These are phyloP conservation scores for Crossocerus cetratus DNA, from an alignment of 2,888 invertebrate genomes.

Conservation along the genomic window DNA sequence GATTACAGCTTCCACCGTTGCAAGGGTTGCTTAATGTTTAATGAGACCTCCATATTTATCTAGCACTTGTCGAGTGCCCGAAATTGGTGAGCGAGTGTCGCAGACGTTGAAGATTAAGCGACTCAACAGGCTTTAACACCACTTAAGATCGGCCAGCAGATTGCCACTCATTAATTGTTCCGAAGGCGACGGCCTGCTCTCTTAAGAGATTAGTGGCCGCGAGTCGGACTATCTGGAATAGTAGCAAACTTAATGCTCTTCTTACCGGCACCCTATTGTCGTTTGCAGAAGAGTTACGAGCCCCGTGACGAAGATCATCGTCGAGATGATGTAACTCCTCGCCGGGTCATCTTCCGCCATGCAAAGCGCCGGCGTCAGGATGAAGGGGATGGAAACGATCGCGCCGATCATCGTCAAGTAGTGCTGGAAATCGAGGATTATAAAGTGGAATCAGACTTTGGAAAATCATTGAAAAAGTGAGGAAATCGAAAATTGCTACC, in stretches of 20 bases:
- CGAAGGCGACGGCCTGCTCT: neutral
- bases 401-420: constrained; percentile 92
- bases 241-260: neutral
- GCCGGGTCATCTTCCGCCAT: constrained; percentile 87
- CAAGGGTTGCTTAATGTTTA: too few relatives aligned
- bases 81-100: too few relatives aligned
- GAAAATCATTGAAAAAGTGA: neutral
- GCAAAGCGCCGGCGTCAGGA: constrained; percentile 88
- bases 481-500: constrained; percentile 75
- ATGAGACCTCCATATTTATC: too few relatives aligned
- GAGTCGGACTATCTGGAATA: neutral
- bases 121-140: too few relatives aligned
- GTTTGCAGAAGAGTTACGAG: constrained; percentile 86
- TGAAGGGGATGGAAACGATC: constrained; percentile 89
- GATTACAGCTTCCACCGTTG: too few relatives aligned
- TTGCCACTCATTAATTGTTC: neutral
- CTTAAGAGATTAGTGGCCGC: neutral
- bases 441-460: too few relatives aligned
- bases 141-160: too few relatives aligned
- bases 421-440: constrained; percentile 78
- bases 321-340: constrained; percentile 87
- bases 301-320: constrained; percentile 91
- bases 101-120: too few relatives aligned
- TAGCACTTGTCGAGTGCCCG: too few relatives aligned
- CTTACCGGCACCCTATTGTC: constrained; percentile 84